These are phyloP conservation scores for Leptatherina wallacei DNA, from an alignment of 2,797 vertebrate species.

Conservation along the genomic window DNA sequence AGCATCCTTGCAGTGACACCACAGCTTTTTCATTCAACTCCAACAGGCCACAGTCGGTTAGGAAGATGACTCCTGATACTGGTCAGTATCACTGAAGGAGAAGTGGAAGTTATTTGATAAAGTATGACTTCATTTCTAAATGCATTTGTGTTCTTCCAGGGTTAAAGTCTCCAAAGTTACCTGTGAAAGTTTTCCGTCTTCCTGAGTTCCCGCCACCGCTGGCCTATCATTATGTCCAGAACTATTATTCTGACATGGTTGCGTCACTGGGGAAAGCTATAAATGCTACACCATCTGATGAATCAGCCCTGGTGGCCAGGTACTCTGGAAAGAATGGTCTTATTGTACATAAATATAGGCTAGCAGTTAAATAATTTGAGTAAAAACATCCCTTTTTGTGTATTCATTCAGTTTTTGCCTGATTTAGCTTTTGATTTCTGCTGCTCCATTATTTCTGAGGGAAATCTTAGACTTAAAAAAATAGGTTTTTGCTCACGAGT, in stretches of 20 bases:
- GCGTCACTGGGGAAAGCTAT: conserved; percentile 88
- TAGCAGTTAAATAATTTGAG: not conserved
- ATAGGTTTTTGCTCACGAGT: conserved; percentile 7
- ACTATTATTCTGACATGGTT: conserved; percentile 88
- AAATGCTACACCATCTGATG: conserved; percentile 75
- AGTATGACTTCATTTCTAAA: not conserved
- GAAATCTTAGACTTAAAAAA: conserved; percentile 1
- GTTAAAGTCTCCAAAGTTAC: conserved; percentile 70
- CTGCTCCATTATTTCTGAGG: conserved; percentile 1
- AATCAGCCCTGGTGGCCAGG: conserved; percentile 89
- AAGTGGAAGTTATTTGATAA: not conserved
- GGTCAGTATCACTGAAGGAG: conserved; percentile 48
- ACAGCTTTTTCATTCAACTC: not conserved
- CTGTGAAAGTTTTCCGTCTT: conserved; percentile 86
- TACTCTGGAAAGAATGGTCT: conserved; percentile 48
- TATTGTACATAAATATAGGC: conserved; percentile 2
- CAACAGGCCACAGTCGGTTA: conserved; percentile 50
- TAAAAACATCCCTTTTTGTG: not conserved
- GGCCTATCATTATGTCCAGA: conserved; percentile 88
- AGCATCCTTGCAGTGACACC: conserved; percentile 60
- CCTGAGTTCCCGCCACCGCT: conserved; percentile 93
- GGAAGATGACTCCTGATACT: conserved; percentile 64
- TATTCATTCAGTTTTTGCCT: not conserved
- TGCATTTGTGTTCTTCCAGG: conserved; percentile 66
- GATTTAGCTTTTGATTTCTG: not conserved